Evolutionary conservation across 2,113 vertebrate species (phyloP).

Genomic region (Myrmecophaga tridactyla): DNA sequence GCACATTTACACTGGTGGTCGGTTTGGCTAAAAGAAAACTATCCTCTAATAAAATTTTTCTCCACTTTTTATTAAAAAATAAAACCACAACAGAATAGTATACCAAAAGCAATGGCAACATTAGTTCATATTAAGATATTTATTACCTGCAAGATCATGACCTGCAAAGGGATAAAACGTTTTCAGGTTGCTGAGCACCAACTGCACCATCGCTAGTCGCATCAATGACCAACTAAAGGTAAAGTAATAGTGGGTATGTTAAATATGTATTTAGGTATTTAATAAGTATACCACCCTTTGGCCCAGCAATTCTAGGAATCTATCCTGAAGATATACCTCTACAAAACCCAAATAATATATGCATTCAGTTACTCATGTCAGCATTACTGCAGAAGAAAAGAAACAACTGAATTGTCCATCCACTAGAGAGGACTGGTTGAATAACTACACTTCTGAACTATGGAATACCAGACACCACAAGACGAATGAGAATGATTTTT

Average conservation of each 20-base stretch:
- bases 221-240: conserved; percentile 96
- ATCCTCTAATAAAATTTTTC: background rate
- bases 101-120: conserved; percentile 16
- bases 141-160: conserved; percentile 96
- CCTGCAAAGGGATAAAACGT: conserved; percentile 96
- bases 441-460: background rate
- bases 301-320: background rate
- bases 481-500: background rate
- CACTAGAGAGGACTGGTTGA: background rate
- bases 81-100: background rate
- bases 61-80: background rate
- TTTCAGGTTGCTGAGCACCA: conserved; percentile 95
- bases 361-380: background rate
- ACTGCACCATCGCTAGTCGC: conserved; percentile 96
- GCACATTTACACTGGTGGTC: background rate
- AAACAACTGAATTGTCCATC: background rate
- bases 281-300: background rate
- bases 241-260: conserved; percentile 70
- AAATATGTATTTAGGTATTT: conserved; percentile 28
- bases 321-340: background rate
- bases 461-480: background rate
- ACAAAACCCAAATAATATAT: background rate
- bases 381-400: background rate
- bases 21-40: background rate
- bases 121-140: background rate